Conservation (phyloP, 2,888 invertebrate genomes). For the Unio delphinus region DNA sequence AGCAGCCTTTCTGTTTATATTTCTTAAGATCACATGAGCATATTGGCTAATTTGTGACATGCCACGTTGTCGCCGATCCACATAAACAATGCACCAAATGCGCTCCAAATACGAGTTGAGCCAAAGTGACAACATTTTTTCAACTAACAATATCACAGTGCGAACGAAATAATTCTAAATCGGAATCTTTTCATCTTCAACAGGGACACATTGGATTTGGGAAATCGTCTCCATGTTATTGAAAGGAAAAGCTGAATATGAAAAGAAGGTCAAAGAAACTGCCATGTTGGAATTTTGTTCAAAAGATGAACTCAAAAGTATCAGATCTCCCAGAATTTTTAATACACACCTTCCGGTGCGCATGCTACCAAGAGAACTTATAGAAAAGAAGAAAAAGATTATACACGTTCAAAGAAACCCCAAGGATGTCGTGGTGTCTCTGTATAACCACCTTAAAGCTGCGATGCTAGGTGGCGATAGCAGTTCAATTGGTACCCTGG, state of each 20-base stretch:
- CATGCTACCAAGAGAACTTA: slow-evolving; percentile 20
- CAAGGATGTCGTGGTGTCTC: slow-evolving; percentile 34
- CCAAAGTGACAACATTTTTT: no score
- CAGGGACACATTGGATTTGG: slow-evolving; percentile 44
- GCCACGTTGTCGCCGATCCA: no score
- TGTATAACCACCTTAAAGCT: slow-evolving; percentile 20
- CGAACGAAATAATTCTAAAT: no score
- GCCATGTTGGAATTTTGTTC: slow-evolving; percentile 33
- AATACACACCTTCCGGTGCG: slow-evolving; percentile 29
- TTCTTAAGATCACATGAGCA: no score
- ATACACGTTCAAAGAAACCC: slow-evolving; percentile 33
- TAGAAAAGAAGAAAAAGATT: slow-evolving; percentile 29
- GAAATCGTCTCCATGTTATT: slow-evolving; percentile 39
- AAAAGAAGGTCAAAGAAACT: slow-evolving; percentile 22
- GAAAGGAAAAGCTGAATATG: slow-evolving; percentile 27
- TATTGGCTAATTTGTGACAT: no score
- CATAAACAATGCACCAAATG: no score
- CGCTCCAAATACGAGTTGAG: no score
- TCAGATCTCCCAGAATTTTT: slow-evolving; percentile 27
- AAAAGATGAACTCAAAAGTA: slow-evolving; percentile 14
- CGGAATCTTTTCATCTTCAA: background rate
- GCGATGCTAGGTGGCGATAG: no score
- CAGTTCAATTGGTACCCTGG: no score
- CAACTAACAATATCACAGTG: no score
- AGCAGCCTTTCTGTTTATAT: no score